These are phyloP conservation scores for Leptodactylus fallax DNA, from an alignment of 2,797 vertebrate genomes.

Conservation along the genomic window DNA sequence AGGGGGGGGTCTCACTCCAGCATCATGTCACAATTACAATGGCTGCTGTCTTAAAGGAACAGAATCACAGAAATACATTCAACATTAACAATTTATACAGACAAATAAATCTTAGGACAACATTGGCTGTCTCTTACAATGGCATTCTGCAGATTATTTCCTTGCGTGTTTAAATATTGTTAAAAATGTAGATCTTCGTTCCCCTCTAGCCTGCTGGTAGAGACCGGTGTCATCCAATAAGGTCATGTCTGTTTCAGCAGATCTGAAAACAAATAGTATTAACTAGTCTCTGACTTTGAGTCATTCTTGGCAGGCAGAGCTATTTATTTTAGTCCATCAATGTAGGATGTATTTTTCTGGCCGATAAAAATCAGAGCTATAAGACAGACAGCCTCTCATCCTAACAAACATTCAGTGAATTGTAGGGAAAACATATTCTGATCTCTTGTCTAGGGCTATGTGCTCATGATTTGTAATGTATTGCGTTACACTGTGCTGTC, in stretches of 20 bases:
- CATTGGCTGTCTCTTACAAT: too few relatives aligned
- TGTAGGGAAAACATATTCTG: conserved; percentile 17
- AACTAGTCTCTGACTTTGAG: conserved; percentile 16
- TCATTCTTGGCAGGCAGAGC: conserved; percentile 31
- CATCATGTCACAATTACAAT: too few relatives aligned
- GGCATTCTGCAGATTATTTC: background rate
- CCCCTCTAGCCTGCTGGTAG: background rate
- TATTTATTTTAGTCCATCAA: conserved; percentile 49
- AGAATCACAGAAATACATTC: too few relatives aligned
- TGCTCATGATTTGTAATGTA: conserved; percentile 1
- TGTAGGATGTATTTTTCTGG: conserved; percentile 32
- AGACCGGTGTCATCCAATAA: conserved; percentile 18
- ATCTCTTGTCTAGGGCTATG: background rate
- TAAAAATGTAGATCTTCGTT: background rate
- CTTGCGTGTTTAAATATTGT: background rate
- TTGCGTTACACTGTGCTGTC: background rate
- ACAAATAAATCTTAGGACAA: too few relatives aligned
- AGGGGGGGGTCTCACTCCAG: too few relatives aligned
- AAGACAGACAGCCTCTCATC: conserved; percentile 12
- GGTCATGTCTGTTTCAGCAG: conserved; percentile 18
- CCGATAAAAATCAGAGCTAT: conserved; percentile 43
- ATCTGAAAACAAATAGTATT: conserved; percentile 31
- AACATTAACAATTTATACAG: too few relatives aligned
- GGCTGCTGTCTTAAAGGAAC: too few relatives aligned
- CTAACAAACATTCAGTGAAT: background rate